Evolutionary conservation across 2,113 vertebrate genomes (phyloP).

Genomic region (Colius striatus): DNA sequence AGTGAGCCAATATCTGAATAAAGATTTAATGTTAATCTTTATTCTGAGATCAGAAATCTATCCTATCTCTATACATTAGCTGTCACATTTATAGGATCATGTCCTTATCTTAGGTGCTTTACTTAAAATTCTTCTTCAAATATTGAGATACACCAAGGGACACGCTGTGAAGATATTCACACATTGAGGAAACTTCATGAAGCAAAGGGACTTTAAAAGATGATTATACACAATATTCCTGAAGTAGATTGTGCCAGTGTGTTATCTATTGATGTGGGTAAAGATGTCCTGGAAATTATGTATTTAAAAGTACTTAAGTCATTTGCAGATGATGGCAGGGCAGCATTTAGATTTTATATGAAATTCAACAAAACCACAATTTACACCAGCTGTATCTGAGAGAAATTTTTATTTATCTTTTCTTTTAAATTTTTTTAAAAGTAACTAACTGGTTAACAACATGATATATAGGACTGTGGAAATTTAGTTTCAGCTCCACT

Average conservation of each 20-base stretch:
- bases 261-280: not conserved
- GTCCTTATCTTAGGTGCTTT: not conserved
- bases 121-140: not conserved
- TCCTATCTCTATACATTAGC: not conserved
- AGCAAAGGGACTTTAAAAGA: not conserved
- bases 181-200: not conserved
- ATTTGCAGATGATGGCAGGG: not conserved
- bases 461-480: not conserved
- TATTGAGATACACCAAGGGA: not conserved
- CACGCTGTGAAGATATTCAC: not conserved
- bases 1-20: not conserved
- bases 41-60: constrained; percentile 29
- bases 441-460: not conserved
- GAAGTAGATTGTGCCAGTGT: not conserved
- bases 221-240: not conserved
- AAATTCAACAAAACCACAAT: not conserved
- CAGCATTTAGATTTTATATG: not conserved
- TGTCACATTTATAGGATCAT: not conserved
- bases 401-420: not conserved
- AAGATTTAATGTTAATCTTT: constrained; percentile 23
- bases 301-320: not conserved
- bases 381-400: not conserved
- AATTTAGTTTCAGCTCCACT: not conserved
- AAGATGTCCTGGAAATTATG: not conserved
- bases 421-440: not conserved